Percentiles rank a stretch among this genome's conserved stretches.
Conservation (phyloP, 2,113 vertebrate genomes). For the Paraplagusia blochii region DNA sequence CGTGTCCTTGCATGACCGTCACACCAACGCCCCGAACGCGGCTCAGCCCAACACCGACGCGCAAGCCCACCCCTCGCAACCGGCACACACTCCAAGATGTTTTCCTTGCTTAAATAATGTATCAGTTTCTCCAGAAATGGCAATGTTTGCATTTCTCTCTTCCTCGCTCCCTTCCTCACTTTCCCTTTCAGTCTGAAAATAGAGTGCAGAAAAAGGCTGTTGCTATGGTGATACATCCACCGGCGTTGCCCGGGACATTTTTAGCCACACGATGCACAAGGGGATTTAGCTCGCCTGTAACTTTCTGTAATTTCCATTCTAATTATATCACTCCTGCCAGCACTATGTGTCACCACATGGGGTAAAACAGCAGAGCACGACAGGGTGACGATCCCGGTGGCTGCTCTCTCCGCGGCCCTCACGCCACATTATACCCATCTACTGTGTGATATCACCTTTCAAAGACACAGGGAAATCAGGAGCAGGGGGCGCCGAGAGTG, state of each 20-base stretch:
- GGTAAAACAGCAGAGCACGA: slow-evolving; percentile 62
- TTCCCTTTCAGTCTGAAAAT: slow-evolving; percentile 73
- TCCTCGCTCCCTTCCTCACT: slow-evolving; percentile 32
- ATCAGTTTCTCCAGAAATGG: slow-evolving; percentile 71
- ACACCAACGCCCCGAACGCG: slow-evolving; percentile 47
- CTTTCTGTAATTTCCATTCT: slow-evolving; percentile 82
- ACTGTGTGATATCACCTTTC: slow-evolving; percentile 51
- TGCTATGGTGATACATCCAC: slow-evolving; percentile 83
- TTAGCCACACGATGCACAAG: slow-evolving; percentile 76
- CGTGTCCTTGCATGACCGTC: slow-evolving; percentile 67
- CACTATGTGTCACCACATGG: slow-evolving; percentile 65
- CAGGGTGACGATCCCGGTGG: slow-evolving; percentile 51
- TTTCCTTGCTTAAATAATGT: slow-evolving; percentile 75
- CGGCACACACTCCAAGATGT: slow-evolving; percentile 46
- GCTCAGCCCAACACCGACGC: slow-evolving; percentile 37
- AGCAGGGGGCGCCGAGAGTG: background rate
- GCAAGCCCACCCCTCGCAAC: slow-evolving; percentile 23
- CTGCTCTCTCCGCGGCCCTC: slow-evolving; percentile 56
- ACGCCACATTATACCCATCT: slow-evolving; percentile 41
- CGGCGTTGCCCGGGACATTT: slow-evolving; percentile 81
- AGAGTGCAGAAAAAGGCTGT: slow-evolving; percentile 80
- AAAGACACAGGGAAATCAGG: slow-evolving; percentile 36
- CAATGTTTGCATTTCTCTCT: slow-evolving; percentile 75
- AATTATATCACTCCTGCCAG: slow-evolving; percentile 77
- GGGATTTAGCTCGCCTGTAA: slow-evolving; percentile 79